Conservation (phyloP, 2,797 vertebrate species). For the Sternarchorhynchus goeldii region DNA sequence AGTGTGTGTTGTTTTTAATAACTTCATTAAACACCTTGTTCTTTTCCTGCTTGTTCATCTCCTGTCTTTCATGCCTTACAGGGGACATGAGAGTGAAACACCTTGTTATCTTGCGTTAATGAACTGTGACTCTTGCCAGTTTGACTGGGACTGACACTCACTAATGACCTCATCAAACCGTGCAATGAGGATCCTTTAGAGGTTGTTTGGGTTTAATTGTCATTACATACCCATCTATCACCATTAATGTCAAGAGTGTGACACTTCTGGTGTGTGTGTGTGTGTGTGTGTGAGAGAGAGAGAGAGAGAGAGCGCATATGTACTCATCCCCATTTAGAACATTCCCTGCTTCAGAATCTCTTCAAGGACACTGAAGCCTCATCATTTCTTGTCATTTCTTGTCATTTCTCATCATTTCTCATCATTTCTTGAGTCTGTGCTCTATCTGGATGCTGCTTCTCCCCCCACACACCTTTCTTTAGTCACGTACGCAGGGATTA, state of each 20-base stretch:
- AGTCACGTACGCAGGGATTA: slow-evolving; percentile 13
- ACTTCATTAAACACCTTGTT: slow-evolving; percentile 31
- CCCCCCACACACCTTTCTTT: background rate
- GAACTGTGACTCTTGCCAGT: slow-evolving; percentile 48
- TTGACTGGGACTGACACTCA: slow-evolving; percentile 56
- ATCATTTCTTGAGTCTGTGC: too few species aligned
- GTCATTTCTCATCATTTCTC: too few species aligned
- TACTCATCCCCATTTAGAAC: background rate
- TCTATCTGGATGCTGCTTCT: too few species aligned
- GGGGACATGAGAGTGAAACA: slow-evolving; percentile 48
- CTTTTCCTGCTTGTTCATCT: slow-evolving; percentile 2
- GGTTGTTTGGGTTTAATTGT: slow-evolving; percentile 49
- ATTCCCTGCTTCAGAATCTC: too few species aligned
- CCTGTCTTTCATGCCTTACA: slow-evolving; percentile 38
- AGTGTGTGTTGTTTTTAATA: slow-evolving; percentile 31
- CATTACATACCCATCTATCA: slow-evolving; percentile 59
- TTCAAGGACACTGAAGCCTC: too few species aligned
- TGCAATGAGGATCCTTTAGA: slow-evolving; percentile 36
- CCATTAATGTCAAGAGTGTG: slow-evolving; percentile 48
- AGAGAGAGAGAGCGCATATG: background rate
- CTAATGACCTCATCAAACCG: slow-evolving; percentile 52
- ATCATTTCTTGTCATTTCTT: too few species aligned
- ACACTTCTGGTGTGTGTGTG: slow-evolving; percentile 5
- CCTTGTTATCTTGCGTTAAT: slow-evolving; percentile 56
- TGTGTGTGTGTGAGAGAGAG: slow-evolving; percentile 12